Conservation (phyloP, 2,797 vertebrate genomes). For the Varecia variegata region DNA sequence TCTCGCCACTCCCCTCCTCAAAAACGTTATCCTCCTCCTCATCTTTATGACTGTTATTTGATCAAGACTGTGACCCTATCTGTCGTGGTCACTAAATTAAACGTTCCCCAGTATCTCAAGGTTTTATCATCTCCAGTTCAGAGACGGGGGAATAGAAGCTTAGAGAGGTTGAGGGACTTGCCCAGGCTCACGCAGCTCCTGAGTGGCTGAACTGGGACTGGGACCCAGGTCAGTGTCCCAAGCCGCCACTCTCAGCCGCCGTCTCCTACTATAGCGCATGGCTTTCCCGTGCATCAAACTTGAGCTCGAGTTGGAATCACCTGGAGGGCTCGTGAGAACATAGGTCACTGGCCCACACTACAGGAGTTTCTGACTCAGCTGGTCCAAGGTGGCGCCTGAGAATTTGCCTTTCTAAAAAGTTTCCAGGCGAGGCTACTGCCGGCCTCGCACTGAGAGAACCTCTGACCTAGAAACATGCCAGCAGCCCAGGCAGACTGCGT, state of each 20-base stretch:
- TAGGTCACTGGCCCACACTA: neutral
- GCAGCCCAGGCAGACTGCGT: neutral
- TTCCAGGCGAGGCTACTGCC: neutral
- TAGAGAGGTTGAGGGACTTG: neutral
- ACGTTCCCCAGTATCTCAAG: neutral
- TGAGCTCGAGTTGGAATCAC: fast-evolving
- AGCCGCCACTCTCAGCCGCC: neutral
- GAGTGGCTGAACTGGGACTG: neutral
- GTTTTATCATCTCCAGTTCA: neutral
- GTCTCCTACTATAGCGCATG: neutral
- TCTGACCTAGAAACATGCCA: neutral
- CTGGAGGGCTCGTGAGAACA: neutral
- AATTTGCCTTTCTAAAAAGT: neutral
- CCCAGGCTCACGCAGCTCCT: neutral
- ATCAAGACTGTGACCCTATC: neutral
- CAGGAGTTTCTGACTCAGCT: neutral
- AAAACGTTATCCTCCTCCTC: neutral
- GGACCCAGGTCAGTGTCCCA: neutral
- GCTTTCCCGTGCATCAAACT: neutral
- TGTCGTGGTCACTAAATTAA: neutral
- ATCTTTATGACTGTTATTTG: neutral
- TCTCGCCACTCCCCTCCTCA: neutral
- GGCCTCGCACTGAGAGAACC: neutral
- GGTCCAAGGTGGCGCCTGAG: neutral
- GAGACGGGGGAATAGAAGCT: neutral